Evolutionary conservation across 23 tunicate species (phyloP).

Genomic region (Clavelina lepadiformis): DNA sequence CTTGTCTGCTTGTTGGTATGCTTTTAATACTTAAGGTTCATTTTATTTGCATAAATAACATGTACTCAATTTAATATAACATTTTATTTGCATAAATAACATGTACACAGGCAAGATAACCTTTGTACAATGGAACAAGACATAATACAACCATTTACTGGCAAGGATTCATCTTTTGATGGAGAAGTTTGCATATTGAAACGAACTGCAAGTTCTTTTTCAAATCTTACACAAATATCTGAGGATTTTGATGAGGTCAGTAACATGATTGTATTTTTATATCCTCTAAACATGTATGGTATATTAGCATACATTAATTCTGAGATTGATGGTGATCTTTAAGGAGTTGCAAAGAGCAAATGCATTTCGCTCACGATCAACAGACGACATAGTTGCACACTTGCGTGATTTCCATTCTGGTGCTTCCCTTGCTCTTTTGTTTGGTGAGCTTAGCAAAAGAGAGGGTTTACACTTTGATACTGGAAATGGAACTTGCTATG

Average conservation of each 20-base stretch:
- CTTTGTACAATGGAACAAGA: conserved; percentile 18
- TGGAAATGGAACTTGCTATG: conserved; percentile 48
- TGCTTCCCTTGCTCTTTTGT: conserved; percentile 41
- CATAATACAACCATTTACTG: conserved; percentile 31
- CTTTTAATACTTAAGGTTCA: no score
- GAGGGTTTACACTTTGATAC: conserved; percentile 63
- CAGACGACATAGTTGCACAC: conserved; percentile 21
- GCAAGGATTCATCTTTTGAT: conserved; percentile 23
- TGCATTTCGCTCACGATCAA: conserved; percentile 5
- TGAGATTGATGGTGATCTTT: neutral
- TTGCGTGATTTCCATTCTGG: conserved; percentile 36
- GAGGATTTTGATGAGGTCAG: conserved; percentile 36
- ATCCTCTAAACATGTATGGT: neutral
- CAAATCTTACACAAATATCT: conserved; percentile 23
- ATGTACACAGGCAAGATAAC: conserved; percentile 30
- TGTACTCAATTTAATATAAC: no score
- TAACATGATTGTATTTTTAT: neutral
- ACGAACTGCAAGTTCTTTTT: conserved; percentile 42
- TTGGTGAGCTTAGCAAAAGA: conserved; percentile 50
- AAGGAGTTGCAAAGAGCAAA: conserved; percentile 33
- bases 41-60: no score
- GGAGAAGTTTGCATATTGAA: conserved; percentile 17
- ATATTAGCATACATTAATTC: neutral
- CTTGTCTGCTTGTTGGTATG: neutral
- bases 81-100: no score